Evolutionary conservation across 2,888 invertebrate species (phyloP).

Genomic region (Ochropleura leucogaster): DNA sequence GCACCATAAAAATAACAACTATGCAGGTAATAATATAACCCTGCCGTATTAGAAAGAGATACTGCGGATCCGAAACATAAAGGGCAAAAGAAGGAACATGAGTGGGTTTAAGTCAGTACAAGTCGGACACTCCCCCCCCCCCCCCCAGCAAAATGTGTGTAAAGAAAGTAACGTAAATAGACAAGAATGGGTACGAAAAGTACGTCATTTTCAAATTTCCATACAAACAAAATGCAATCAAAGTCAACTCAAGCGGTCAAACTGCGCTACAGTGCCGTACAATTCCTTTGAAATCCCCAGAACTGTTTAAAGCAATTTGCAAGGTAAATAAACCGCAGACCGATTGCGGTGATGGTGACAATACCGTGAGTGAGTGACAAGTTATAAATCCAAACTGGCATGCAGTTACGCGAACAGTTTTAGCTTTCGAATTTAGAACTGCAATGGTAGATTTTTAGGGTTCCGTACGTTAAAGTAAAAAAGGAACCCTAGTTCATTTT

Average conservation of each 20-base stretch:
- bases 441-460: not conserved
- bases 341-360: slow-evolving; percentile 15
- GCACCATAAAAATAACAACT: no score
- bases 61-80: no score
- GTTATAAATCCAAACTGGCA: slow-evolving; percentile 14
- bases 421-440: not conserved
- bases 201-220: not conserved
- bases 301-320: slow-evolving; percentile 41
- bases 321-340: slow-evolving; percentile 31
- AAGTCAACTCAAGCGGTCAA: not conserved
- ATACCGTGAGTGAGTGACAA: slow-evolving; percentile 30
- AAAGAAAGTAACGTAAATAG: no score
- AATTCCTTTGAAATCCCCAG: slow-evolving; percentile 11
- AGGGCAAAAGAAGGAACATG: no score
- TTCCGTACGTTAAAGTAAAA: not conserved
- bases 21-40: no score
- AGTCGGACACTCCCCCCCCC: no score
- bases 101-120: no score
- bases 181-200: not conserved
- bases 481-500: no score
- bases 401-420: slow-evolving; percentile 22
- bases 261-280: not conserved
- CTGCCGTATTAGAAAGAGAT: no score
- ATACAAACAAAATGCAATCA: fast-evolving
- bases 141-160: no score